Evolutionary conservation across 1,140 invertebrate genomes (phyloP), one percentile per base, ranked within the genome.

Genomic region (Lethocerus indicus): DNA sequence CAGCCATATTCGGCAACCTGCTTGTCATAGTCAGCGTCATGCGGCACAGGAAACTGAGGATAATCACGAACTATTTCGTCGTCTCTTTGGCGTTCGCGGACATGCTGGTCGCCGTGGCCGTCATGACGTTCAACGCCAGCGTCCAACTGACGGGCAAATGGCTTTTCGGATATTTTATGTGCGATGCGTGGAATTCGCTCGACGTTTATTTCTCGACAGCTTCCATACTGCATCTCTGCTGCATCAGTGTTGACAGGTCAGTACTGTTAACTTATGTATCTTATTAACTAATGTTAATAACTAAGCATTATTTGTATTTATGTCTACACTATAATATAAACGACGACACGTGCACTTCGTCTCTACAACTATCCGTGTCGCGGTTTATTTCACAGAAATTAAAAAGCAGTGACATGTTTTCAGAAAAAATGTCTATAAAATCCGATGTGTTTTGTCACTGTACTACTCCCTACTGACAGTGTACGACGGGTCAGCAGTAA

Each of bases 181-280:
- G 92, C 72, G 87, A 94, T 67, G 73, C 94, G 53, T 96, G 87
- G 76, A 93, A 92, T 64, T 88, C 87, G 14, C 73, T 93, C 55
- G 92, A 96, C 63, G 92, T 96, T 4, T 87, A 95, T 59, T 95
- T 94, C 63, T 91, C 86, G 27, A 95, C 89, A 7, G 87, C 88
- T 0, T 91, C 87, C 27, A 94, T 95, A 37, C 69, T 95, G 4
- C 91, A 96, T 65, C 71, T 96, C 6, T 94, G 90, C 63, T 95
- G 89, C 61, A 95, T 96, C 60, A 86, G 83, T 46, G 85, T 94
- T 23, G 92, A 96, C 63, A 72, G 90, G 56, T 49, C 26, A 1
- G 16, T 24, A 2, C 14, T 3, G n/a, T 6, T 4, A 24, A 16
- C 5, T 43, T n/a, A 24, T 43, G 16, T 13, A 4, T 24, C n/a